A percentile compares a stretch with the other conserved stretches of the same genome.
phyloP scores from a whole-genome alignment of 2,113 vertebrate species.

The Chrysemys picta region DNA sequence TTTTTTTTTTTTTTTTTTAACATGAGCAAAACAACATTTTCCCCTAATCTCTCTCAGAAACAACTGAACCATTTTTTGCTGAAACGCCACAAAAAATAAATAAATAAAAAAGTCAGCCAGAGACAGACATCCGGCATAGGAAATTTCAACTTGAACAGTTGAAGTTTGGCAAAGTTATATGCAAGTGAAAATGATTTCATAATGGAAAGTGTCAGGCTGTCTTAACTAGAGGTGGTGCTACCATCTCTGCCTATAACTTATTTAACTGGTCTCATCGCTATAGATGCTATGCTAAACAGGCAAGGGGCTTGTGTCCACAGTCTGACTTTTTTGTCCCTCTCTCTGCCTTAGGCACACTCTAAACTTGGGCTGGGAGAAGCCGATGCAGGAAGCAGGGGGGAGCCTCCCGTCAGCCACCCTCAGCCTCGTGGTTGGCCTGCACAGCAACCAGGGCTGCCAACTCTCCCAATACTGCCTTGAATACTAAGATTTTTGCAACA shows the following conservation, averaged over 20 bases:
- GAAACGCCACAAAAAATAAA: neutral
- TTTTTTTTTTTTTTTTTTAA: neutral
- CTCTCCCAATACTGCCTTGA: neutral
- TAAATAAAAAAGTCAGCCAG: neutral
- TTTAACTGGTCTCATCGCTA: neutral
- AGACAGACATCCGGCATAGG: neutral
- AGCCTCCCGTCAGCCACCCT: neutral
- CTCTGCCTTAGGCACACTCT: neutral
- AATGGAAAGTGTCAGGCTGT: neutral
- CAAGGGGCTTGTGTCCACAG: neutral
- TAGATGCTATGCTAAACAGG: neutral
- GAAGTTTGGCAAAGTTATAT: neutral
- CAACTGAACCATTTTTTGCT: neutral
- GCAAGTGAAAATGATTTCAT: neutral
- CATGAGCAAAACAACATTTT: neutral
- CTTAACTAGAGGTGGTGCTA: neutral
- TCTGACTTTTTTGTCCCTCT: neutral
- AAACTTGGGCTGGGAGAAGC: neutral
- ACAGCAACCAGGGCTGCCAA: neutral
- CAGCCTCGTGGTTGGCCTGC: neutral
- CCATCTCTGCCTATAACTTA: neutral
- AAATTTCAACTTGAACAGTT: neutral
- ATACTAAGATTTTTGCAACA: neutral
- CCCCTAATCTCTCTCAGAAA: neutral
- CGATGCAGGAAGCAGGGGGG: neutral